Conservation (phyloP, 1,140 invertebrate species). For the Chionoecetes opilio region DNA sequence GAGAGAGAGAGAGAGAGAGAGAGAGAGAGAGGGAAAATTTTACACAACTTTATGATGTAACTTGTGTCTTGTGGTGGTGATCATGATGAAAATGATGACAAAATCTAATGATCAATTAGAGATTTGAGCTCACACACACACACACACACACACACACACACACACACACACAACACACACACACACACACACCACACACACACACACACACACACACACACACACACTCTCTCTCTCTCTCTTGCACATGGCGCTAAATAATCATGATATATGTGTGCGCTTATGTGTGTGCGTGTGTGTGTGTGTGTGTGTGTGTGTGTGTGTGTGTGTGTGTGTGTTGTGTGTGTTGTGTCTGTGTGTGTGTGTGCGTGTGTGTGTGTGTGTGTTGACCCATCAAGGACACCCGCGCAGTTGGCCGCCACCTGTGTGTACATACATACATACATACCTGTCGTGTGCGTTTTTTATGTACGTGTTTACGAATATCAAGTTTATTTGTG, state of each 20-base stretch:
- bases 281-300: background rate
- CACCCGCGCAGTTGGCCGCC: background rate
- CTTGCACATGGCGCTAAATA: background rate
- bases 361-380: conserved; percentile 25
- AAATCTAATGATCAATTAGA: too few relatives aligned
- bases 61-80: too few relatives aligned
- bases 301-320: conserved; percentile 27
- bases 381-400: background rate
- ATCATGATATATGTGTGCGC: background rate
- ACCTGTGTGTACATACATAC: too few relatives aligned
- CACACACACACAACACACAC: too few relatives aligned
- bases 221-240: background rate
- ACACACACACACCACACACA: too few relatives aligned
- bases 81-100: too few relatives aligned
- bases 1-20: too few relatives aligned
- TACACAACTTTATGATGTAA: too few relatives aligned
- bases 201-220: too few relatives aligned
- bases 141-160: too few relatives aligned
- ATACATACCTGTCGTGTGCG: background rate
- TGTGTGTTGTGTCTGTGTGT: background rate
- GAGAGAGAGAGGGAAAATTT: too few relatives aligned
- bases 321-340: conserved; percentile 25
- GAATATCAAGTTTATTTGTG: background rate
- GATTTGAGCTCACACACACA: too few relatives aligned
- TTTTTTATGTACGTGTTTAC: conserved; percentile 8